Conservation (phyloP, 1,140 invertebrate species). For the Sarcophaga peregrina region DNA sequence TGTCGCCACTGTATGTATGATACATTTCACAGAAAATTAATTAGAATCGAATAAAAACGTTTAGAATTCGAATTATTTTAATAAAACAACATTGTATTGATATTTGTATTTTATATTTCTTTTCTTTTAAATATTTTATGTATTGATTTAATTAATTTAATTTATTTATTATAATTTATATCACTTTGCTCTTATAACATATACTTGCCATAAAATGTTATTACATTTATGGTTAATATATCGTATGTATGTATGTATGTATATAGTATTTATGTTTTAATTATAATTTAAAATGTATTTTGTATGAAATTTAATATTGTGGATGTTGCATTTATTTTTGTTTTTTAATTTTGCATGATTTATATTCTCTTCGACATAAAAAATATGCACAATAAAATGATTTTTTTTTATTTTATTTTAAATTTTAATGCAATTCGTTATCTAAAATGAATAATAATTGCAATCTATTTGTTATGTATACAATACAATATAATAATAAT, state of each 20-base stretch:
- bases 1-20: no score
- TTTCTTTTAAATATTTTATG: no score
- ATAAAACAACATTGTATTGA: neutral
- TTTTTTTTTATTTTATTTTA: no score
- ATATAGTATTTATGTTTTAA: neutral
- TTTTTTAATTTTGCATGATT: neutral
- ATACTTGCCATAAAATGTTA: constrained; percentile 5
- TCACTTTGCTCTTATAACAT: constrained; percentile 29
- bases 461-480: no score
- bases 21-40: no score
- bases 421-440: no score
- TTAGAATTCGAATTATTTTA: no score
- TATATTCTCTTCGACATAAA: neutral
- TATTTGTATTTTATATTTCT: neutral
- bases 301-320: no score
- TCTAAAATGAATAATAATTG: no score
- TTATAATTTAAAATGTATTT: neutral
- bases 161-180: constrained; percentile 35
- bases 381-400: no score
- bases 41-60: no score
- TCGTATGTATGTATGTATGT: neutral
- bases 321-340: neutral
- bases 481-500: no score
- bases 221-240: neutral
- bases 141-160: constrained; percentile 20